These are phyloP conservation scores for Catajapyx aquilonaris DNA, from an alignment of 1,140 invertebrate genomes.

Conservation along the genomic window DNA sequence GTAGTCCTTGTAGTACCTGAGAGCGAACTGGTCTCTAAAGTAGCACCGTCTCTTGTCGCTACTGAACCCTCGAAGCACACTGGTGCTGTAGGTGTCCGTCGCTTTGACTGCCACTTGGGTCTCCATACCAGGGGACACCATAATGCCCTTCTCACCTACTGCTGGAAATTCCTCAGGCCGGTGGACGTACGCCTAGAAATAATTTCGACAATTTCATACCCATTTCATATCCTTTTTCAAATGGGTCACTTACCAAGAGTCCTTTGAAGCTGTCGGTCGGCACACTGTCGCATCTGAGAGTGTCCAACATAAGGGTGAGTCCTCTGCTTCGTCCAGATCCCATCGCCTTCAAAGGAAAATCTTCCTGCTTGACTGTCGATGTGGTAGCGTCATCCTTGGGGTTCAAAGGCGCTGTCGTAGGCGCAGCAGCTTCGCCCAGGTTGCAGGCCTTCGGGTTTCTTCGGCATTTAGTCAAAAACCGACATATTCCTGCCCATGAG, in stretches of 20 bases:
- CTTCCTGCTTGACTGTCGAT: constrained; percentile 4
- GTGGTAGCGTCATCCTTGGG: neutral
- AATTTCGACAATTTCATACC: neutral
- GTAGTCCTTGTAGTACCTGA: constrained; percentile 12
- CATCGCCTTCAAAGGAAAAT: constrained; percentile 8
- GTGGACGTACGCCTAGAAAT: constrained; percentile 11
- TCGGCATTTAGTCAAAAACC: constrained; percentile 9
- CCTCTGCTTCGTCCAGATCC: constrained; percentile 13
- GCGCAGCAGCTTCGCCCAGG: constrained; percentile 1
- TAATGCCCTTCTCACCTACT: constrained; percentile 11
- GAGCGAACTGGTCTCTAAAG: constrained; percentile 10
- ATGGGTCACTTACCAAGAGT: neutral
- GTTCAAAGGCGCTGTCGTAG: neutral
- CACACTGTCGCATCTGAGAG: constrained; percentile 3
- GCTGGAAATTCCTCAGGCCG: constrained; percentile 13
- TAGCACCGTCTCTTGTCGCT: constrained; percentile 9
- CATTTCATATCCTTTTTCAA: neutral
- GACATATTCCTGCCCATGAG: constrained; percentile 9
- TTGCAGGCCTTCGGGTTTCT: constrained; percentile 8
- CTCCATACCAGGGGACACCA: constrained; percentile 12
- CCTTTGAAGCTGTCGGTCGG: constrained; percentile 1
- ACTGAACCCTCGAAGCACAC: constrained; percentile 7
- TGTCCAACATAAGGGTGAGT: constrained; percentile 12
- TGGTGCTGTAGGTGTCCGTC: constrained; percentile 10
- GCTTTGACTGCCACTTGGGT: constrained; percentile 9